Evolutionary conservation across 2,797 vertebrate species (phyloP).

Genomic region (Taeniopygia guttata): DNA sequence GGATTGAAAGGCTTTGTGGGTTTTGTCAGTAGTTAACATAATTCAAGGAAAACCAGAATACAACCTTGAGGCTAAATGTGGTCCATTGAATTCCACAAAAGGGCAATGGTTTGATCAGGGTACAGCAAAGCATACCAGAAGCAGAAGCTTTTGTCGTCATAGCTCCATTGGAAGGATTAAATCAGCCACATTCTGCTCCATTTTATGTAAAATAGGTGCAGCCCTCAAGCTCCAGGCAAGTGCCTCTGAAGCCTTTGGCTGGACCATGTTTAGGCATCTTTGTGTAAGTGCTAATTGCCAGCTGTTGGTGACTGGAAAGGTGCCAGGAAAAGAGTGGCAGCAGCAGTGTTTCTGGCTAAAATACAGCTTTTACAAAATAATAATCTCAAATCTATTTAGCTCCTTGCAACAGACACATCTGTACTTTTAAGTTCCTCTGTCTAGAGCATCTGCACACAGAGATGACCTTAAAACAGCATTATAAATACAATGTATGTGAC

Average conservation of each 20-base stretch:
- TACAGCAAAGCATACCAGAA: constrained; percentile 4
- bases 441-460: neutral
- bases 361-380: constrained; percentile 12
- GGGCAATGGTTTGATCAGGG: neutral
- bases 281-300: constrained; percentile 65
- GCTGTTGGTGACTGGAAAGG: constrained; percentile 45
- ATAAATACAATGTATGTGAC: constrained; percentile 32
- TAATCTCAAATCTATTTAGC: constrained; percentile 7
- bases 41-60: constrained; percentile 26
- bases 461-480: constrained; percentile 49
- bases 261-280: constrained; percentile 43
- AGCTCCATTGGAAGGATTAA: constrained; percentile 26
- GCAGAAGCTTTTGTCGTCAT: constrained; percentile 29
- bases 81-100: constrained; percentile 36
- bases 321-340: constrained; percentile 32
- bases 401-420: neutral
- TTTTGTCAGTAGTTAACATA: constrained; percentile 26
- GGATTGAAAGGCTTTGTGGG: neutral
- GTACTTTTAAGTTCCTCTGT: neutral
- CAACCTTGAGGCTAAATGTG: constrained; percentile 37
- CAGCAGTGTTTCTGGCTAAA: neutral
- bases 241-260: neutral
- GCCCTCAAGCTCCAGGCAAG: constrained; percentile 17
- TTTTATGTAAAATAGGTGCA: constrained; percentile 58
- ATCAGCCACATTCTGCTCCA: constrained; percentile 42